Conservation (phyloP, 92 coral and sea anemone species). For the Zoanthus sociatus region DNA sequence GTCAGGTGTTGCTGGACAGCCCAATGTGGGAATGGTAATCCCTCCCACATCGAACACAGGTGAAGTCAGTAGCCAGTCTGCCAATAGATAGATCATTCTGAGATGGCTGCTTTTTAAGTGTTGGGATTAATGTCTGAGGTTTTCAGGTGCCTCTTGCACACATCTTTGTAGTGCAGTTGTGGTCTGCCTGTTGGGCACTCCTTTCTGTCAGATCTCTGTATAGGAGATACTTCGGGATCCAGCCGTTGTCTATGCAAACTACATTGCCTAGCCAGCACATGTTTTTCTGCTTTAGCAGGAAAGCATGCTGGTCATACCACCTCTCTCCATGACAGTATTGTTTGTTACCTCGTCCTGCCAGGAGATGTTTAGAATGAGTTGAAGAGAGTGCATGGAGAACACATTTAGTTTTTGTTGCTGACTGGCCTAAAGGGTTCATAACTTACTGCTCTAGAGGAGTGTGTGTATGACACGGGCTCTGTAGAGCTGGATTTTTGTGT, state of each 20-base stretch:
- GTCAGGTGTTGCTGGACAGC: constrained; percentile 12
- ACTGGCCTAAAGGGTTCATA: constrained; percentile 20
- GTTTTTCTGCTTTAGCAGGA: constrained; percentile 19
- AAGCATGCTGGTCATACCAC: constrained; percentile 14
- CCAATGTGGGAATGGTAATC: background rate
- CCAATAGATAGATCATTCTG: background rate
- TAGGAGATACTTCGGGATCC: constrained; percentile 42
- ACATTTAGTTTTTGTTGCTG: constrained; percentile 6
- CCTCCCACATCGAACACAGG: constrained; percentile 11
- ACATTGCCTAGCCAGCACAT: constrained; percentile 38
- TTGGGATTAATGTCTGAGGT: background rate
- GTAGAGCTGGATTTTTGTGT: constrained; percentile 19
- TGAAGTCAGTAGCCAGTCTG: background rate
- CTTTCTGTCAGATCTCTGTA: constrained; percentile 33
- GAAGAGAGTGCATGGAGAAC: constrained; percentile 13
- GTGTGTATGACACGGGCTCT: constrained; percentile 20
- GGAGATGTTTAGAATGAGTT: constrained; percentile 17
- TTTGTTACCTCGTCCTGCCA: constrained; percentile 27
- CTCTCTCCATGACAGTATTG: constrained; percentile 9
- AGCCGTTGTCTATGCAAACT: constrained; percentile 15
- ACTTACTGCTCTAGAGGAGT: constrained; percentile 10
- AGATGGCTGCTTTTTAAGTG: background rate
- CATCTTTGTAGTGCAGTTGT: constrained; percentile 29
- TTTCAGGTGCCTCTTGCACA: constrained; percentile 40
- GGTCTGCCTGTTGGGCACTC: constrained; percentile 18